Percentiles rank a stretch among this genome's conserved stretches.
Conservation (phyloP, 2,888 invertebrate genomes). For the Pardosa pseudoannulata region DNA sequence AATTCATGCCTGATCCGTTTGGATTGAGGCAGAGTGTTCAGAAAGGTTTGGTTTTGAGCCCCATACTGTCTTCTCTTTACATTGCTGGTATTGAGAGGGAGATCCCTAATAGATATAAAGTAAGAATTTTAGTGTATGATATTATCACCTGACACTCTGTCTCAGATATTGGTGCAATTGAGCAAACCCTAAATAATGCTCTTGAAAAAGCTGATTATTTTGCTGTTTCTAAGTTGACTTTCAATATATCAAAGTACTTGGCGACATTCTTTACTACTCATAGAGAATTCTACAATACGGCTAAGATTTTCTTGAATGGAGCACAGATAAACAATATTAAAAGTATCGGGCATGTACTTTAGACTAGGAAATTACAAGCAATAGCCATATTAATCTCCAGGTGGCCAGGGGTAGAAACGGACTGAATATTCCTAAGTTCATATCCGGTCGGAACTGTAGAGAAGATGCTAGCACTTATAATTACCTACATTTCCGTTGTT, state of each 20-base stretch:
- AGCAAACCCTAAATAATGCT: background rate
- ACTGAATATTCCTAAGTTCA: conserved; percentile 6
- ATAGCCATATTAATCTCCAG: background rate
- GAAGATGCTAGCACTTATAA: background rate
- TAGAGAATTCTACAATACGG: background rate
- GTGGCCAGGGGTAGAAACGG: background rate
- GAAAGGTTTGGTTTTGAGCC: background rate
- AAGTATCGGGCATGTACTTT: background rate
- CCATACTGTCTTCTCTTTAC: background rate
- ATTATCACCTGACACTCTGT: background rate
- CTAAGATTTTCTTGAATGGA: background rate
- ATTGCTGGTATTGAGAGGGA: background rate
- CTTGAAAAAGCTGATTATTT: background rate
- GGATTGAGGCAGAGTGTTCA: too few relatives aligned
- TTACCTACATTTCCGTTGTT: background rate
- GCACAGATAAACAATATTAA: background rate
- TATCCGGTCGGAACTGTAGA: conserved; percentile 5
- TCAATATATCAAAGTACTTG: background rate
- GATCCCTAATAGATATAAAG: background rate
- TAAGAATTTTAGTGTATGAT: background rate
- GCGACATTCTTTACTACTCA: background rate
- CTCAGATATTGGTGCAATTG: background rate
- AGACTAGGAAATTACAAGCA: conserved; percentile 3
- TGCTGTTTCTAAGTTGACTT: background rate
- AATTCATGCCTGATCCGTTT: background rate